Base-by-base conservation (phyloP, 2,113 vertebrate species). In the Psephotus haematonotus region DNA sequence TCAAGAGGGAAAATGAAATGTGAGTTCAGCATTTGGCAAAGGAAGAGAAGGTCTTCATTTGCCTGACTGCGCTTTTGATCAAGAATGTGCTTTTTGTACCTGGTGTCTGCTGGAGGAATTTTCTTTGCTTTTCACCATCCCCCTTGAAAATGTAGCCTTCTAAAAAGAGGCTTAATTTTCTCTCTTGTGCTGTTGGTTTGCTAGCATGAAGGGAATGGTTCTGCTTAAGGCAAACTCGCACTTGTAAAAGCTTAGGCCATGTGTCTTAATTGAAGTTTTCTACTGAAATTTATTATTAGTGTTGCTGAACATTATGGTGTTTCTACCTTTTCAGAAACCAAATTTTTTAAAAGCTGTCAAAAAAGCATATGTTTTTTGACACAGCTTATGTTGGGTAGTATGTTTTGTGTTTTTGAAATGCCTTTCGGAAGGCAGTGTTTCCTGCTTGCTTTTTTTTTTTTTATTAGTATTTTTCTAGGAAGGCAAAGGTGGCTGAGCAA, bases 181-280 rank as follows among this genome's bases (percentile, higher is more conserved):
- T 69, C 11, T n/a, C 76, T 10, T 1, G 11, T 70, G 20, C 39
- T 79, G 24, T 69, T 87, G 27, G 4, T 37, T 84, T 89, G 43
- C 19, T 6, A 3, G 5, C 11, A 9, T 59, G 35, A n/a, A 68
- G 17, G 49, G 11, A 43, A n/a, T 70, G 14, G 13, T 57, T 83
- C n/a, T 57, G 7, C 70, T 46, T 24, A 62, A 88, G 44, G 49
- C 53, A 52, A 23, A 76, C 22, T n/a, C 0, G 0, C 52, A 17
- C 31, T 49, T 59, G 12, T 37, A n/a, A 41, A 72, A 65, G 10
- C 37, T 69, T 53, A 80, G 39, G 9, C 11, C 11, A 2, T 8
- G 2, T 12, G 2, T 14, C 27, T 82, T 47, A 74, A 55, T 55
- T 23, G 43, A 67, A 39, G 24, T 33, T 81, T 84, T 74, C 33